phyloP scores from a whole-genome alignment of 2,797 vertebrate genomes.

The Gallirallus australis region DNA sequence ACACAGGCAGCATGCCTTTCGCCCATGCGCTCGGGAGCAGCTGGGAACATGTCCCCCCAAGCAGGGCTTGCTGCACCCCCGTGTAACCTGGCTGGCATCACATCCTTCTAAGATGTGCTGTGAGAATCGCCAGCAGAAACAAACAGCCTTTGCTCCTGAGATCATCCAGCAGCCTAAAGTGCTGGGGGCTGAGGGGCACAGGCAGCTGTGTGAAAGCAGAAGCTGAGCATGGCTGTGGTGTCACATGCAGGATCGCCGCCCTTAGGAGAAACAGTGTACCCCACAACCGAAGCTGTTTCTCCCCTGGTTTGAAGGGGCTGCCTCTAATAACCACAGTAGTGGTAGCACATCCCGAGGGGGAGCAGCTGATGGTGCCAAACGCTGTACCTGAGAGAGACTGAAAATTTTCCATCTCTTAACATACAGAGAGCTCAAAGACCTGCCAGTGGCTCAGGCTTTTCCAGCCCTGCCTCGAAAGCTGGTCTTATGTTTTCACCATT shows the following conservation, averaged over 20 bases:
- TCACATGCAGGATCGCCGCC: accelerated
- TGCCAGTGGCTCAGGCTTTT: not conserved
- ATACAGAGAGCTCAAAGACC: not conserved
- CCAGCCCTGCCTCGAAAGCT: not conserved
- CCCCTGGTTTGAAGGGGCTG: not conserved
- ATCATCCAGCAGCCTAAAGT: not conserved
- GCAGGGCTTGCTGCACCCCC: too few relatives aligned
- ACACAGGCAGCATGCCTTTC: not conserved
- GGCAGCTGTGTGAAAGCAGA: accelerated
- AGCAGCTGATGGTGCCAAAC: not conserved
- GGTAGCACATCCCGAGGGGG: too few relatives aligned
- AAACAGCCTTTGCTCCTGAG: not conserved
- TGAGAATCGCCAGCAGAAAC: not conserved
- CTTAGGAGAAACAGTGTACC: not conserved
- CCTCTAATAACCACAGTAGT: not conserved
- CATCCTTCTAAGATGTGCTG: not conserved
- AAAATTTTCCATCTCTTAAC: not conserved
- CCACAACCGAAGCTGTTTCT: not conserved
- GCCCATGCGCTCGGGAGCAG: accelerated
- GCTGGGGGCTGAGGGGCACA: not conserved
- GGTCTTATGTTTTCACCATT: not conserved
- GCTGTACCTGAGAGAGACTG: not conserved
- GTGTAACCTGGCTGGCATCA: not conserved
- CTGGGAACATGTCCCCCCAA: accelerated
- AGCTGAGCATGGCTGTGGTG: not conserved